Evolutionary conservation across 1,140 invertebrate genomes (phyloP).

Genomic region (Drosophila erecta): DNA sequence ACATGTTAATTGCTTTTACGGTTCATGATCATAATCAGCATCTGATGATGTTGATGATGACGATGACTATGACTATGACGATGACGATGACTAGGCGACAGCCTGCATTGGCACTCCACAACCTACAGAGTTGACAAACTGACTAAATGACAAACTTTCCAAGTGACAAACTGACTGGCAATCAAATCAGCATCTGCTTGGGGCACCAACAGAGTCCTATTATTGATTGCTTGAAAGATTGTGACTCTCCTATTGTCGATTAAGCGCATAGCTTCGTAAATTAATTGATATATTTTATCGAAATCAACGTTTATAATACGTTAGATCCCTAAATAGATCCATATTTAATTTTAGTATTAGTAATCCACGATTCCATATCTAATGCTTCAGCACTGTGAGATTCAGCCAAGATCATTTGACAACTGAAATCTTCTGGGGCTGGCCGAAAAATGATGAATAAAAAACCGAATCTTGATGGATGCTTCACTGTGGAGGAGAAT

Average conservation of each 20-base stretch:
- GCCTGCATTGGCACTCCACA: conserved; percentile 36
- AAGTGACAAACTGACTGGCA: conserved; percentile 17
- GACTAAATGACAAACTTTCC: neutral
- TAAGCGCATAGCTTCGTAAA: no score
- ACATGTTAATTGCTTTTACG: conserved; percentile 72
- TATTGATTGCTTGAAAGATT: neutral
- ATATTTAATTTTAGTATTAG: neutral
- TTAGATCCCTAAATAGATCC: no score
- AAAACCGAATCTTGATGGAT: conserved; percentile 42
- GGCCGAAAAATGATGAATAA: conserved; percentile 2
- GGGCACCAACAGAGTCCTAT: no score
- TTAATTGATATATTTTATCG: no score
- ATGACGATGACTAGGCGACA: conserved; percentile 50
- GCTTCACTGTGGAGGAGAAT: neutral
- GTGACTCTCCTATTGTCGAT: no score
- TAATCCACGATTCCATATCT: neutral
- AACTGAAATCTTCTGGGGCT: conserved; percentile 25
- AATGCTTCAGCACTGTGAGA: conserved; percentile 20
- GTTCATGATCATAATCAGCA: conserved; percentile 52
- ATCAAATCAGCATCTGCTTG: conserved; percentile 24
- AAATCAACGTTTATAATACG: no score
- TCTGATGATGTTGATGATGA: conserved; percentile 6
- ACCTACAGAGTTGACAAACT: conserved; percentile 25
- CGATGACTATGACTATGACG: conserved; percentile 32
- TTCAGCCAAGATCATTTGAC: conserved; percentile 23